Conservation (phyloP, 2,888 invertebrate species). For the Pegoplata infirma region DNA sequence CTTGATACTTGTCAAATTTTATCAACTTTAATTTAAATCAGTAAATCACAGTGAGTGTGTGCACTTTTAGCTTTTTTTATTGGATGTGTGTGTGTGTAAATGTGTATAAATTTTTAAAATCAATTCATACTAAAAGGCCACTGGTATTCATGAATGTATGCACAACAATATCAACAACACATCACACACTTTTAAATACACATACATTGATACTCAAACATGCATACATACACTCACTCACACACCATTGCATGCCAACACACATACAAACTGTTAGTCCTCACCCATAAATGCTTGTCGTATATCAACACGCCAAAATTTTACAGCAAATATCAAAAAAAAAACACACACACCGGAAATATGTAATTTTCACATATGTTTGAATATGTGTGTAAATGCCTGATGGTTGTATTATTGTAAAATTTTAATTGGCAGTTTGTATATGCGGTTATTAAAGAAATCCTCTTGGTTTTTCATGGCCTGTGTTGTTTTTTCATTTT, state of each 20-base stretch:
- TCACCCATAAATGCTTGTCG: conserved; percentile 19
- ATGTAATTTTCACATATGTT: conserved; percentile 11
- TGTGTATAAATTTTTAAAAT: conserved; percentile 38
- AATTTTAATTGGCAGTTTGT: conserved; percentile 58
- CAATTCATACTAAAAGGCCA: conserved; percentile 25
- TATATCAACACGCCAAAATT: conserved; percentile 12
- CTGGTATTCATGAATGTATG: conserved; percentile 1
- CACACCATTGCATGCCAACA: too few species aligned
- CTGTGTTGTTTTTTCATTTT: background rate
- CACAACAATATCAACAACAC: conserved; percentile 1
- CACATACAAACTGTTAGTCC: conserved; percentile 1
- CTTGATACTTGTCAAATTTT: conserved; percentile 30
- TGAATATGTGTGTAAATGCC: conserved; percentile 16
- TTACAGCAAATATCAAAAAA: background rate
- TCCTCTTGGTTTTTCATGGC: conserved; percentile 20
- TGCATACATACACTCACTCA: background rate
- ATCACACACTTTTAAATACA: conserved; percentile 16
- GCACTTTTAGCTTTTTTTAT: conserved; percentile 2
- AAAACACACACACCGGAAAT: conserved; percentile 4
- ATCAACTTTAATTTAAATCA: conserved; percentile 38
- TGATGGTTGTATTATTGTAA: conserved; percentile 29
- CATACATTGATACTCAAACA: background rate
- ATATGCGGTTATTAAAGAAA: conserved; percentile 51
- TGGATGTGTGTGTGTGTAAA: background rate
- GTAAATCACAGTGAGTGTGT: conserved; percentile 20